phyloP scores from a whole-genome alignment of 2,797 vertebrate genomes.

The Tarsius wallacei region DNA sequence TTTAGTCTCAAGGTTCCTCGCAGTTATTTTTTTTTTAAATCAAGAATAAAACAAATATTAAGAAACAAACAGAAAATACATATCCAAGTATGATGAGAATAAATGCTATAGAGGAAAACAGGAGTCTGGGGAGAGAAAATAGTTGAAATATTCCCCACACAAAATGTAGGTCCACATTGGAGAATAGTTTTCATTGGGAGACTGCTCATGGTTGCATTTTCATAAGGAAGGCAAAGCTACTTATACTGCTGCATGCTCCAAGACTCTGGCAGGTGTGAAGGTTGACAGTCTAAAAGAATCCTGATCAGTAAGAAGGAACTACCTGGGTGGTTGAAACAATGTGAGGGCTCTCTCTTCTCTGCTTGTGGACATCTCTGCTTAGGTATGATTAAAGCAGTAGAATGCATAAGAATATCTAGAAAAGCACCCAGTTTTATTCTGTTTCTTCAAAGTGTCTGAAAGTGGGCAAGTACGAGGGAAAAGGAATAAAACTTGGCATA shows the following conservation, averaged over 20 bases:
- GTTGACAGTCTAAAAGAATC: neutral
- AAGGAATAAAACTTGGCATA: neutral
- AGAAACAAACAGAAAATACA: constrained; percentile 22
- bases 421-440: neutral
- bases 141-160: constrained; percentile 33
- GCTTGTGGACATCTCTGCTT: neutral
- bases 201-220: neutral
- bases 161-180: neutral
- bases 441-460: neutral
- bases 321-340: neutral
- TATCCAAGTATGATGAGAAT: neutral
- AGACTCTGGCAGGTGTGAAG: neutral
- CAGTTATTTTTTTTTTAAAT: neutral
- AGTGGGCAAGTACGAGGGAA: neutral
- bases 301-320: neutral
- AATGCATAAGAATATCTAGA: neutral
- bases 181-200: neutral
- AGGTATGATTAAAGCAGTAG: neutral
- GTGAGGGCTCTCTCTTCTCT: neutral
- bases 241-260: neutral
- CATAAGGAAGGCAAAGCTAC: neutral
- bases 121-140: neutral
- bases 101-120: neutral
- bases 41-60: neutral
- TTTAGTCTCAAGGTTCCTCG: neutral